Conservation (phyloP, 2,113 vertebrate species). For the Strigops habroptila region DNA sequence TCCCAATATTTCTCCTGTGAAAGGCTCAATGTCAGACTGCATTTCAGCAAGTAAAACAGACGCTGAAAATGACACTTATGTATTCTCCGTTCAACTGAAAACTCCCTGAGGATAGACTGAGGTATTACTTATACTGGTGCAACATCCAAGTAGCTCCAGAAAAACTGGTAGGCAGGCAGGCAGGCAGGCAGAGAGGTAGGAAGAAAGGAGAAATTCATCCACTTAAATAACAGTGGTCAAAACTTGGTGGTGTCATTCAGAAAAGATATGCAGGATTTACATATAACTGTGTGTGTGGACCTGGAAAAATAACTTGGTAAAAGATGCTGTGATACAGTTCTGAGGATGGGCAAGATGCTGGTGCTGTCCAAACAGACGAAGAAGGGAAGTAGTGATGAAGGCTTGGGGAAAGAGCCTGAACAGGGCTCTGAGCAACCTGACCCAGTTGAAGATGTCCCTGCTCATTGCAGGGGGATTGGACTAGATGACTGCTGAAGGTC, state of each 20-base stretch:
- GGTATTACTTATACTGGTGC: not conserved
- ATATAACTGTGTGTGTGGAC: fast-evolving
- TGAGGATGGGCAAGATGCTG: not conserved
- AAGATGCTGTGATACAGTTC: not conserved
- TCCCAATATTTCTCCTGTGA: not conserved
- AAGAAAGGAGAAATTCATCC: not conserved
- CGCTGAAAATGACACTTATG: not conserved
- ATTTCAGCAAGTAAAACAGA: not conserved
- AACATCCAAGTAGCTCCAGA: not conserved
- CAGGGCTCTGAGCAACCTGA: not conserved
- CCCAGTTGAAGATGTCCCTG: not conserved
- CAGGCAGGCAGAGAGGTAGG: not conserved
- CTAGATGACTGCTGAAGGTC: not conserved
- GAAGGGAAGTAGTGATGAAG: not conserved
- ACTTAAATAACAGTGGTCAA: not conserved
- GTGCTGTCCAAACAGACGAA: not conserved
- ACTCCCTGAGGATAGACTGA: not conserved
- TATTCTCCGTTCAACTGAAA: not conserved
- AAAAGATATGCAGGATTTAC: not conserved
- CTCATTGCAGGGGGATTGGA: not conserved
- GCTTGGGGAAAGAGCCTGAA: not conserved
- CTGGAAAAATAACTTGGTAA: not conserved
- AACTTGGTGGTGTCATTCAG: not conserved
- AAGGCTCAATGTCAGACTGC: not conserved
- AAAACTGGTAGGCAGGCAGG: not conserved